Evolutionary conservation across 2,113 vertebrate species (phyloP).

Genomic region (Charadrius vociferus): DNA sequence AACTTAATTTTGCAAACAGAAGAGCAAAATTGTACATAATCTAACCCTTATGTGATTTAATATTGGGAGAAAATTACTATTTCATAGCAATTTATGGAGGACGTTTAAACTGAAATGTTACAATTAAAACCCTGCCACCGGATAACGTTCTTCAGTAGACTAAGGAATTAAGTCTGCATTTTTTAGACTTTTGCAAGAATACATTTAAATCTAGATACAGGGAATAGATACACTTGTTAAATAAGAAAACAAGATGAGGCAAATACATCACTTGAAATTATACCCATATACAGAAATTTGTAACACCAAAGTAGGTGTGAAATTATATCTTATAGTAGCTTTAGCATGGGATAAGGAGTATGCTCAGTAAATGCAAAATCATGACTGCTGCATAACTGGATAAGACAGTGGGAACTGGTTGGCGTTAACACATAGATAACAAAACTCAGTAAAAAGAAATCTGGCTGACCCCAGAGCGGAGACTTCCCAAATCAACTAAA

Average conservation of each 20-base stretch:
- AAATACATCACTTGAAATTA: neutral
- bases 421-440: neutral
- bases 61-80: accelerated
- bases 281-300: neutral
- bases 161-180: neutral
- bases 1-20: neutral
- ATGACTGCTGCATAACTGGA: neutral
- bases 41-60: neutral
- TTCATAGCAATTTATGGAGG: neutral
- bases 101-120: neutral
- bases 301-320: neutral
- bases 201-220: neutral
- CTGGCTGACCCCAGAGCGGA: neutral
- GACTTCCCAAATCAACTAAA: neutral
- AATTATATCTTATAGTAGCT: neutral
- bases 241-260: neutral
- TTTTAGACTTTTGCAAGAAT: neutral
- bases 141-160: neutral
- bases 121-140: neutral
- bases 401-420: neutral
- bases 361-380: neutral
- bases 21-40: neutral
- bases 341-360: neutral
- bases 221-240: neutral
- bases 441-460: neutral